Base-by-base conservation (phyloP, 2,113 vertebrate species). In the Meleagris gallopavo region DNA sequence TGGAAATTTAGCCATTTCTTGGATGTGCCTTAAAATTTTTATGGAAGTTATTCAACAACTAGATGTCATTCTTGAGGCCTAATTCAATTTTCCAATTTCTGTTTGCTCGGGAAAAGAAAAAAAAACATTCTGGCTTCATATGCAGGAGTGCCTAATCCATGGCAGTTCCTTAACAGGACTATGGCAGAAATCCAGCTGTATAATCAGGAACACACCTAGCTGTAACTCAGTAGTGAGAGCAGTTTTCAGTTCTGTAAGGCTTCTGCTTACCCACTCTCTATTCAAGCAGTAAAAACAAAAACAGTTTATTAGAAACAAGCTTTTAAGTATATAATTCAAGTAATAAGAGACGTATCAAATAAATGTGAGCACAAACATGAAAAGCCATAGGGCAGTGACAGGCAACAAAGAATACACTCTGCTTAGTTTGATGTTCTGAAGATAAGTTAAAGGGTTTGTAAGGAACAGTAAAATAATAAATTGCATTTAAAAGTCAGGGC, bases 261-360 rank as follows among this genome's bases (percentile, higher is more conserved):
- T 27, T 70, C 11, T 24, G 10, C 43, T 57, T 77, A 55, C 30
- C 19, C 6, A 6, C 61, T 70, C 50, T 46, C 19, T 83, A 10
- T 58, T 66, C 27, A 67, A 60, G 54, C 52, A 87, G 54, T 80
- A 83, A 87, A 93, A 57, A 43, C 32, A 93, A 30, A 85, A 61
- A 46, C 86, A 21, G 73, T 90, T 93, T 92, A 87, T 87, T 96
- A 86, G 48, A 80, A 85, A 87, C 11, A 72, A 79, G 16, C 8
- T 82, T 86, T 50, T 34, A 89, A 84, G n/a, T 72, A 13, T 43
- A 10, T 46, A 69, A 78, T 41, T 89, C 77, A 80, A 72, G 52
- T 78, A 70, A 82, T 12, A 80, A 50, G 52, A 94, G 93, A 73
- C 60, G 15, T 15, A 45, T 84, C 10, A 34, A 38, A 70, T 7